Evolutionary conservation across 1,140 invertebrate species (phyloP).

Genomic region (Bacillus rossius): DNA sequence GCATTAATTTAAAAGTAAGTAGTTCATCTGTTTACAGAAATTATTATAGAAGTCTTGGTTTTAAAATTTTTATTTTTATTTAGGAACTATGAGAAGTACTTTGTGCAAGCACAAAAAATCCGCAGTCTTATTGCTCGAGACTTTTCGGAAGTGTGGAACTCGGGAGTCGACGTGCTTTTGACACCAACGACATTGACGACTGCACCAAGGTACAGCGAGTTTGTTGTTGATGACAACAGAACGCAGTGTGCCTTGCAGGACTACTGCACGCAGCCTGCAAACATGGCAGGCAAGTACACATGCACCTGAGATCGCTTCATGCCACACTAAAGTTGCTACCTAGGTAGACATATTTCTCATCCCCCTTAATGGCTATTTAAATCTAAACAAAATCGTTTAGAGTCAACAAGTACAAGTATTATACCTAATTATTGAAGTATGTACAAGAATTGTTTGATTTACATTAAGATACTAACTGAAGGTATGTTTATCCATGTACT

Average conservation of each 20-base stretch:
- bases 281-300: conserved; percentile 75
- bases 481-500: too few relatives aligned
- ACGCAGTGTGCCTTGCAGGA: conserved; percentile 87
- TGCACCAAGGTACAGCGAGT: conserved; percentile 77
- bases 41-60: neutral
- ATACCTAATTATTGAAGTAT: too few relatives aligned
- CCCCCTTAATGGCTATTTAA: too few relatives aligned
- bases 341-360: too few relatives aligned
- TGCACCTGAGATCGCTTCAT: too few relatives aligned
- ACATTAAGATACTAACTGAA: too few relatives aligned
- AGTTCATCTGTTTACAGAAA: too few relatives aligned
- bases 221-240: conserved; percentile 70
- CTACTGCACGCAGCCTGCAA: conserved; percentile 91
- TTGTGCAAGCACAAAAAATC: conserved; percentile 84
- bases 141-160: conserved; percentile 67
- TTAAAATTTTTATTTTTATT: conserved; percentile 24
- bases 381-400: too few relatives aligned
- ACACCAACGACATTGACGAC: conserved; percentile 88
- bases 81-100: conserved; percentile 92
- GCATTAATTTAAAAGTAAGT: too few relatives aligned
- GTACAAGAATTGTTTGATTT: too few relatives aligned
- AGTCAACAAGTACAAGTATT: too few relatives aligned
- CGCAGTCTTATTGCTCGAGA: conserved; percentile 84
- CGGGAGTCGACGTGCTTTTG: conserved; percentile 74
- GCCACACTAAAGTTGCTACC: too few relatives aligned